phyloP scores from a whole-genome alignment of 1,140 invertebrate genomes.

The Potamilus streckersoni region DNA sequence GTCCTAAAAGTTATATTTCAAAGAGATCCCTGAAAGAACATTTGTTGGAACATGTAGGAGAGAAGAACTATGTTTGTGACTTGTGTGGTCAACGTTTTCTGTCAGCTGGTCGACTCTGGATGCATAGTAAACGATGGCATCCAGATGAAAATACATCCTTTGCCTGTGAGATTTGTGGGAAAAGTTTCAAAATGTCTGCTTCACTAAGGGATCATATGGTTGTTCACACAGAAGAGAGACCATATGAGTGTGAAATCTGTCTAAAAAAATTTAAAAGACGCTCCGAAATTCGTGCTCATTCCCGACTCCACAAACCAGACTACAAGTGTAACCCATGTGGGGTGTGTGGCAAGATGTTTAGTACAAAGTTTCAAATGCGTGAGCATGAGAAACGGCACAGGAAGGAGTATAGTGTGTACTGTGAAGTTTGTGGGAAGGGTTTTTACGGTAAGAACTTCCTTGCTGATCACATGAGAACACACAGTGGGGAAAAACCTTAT shows the following conservation, averaged over 20 bases:
- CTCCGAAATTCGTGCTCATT: too few relatives aligned
- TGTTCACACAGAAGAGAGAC: too few relatives aligned
- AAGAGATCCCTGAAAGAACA: conserved; percentile 19
- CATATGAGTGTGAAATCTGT: too few relatives aligned
- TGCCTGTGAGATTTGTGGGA: too few relatives aligned
- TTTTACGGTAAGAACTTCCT: conserved; percentile 23
- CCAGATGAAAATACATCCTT: too few relatives aligned
- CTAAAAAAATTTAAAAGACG: too few relatives aligned
- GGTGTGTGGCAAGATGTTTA: conserved; percentile 28
- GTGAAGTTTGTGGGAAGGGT: conserved; percentile 23
- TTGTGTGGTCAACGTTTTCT: conserved; percentile 73
- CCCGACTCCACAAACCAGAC: too few relatives aligned
- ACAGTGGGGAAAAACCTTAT: conserved; percentile 24
- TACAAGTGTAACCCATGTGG: conserved; percentile 15
- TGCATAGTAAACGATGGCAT: too few relatives aligned
- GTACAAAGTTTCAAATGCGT: conserved; percentile 8
- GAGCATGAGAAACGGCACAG: conserved; percentile 30
- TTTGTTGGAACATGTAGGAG: conserved; percentile 73
- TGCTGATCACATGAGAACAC: conserved; percentile 24
- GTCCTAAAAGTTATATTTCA: conserved; percentile 22
- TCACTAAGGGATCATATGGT: too few relatives aligned
- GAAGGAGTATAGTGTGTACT: conserved; percentile 25
- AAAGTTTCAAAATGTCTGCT: too few relatives aligned
- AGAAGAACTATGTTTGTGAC: conserved; percentile 89
- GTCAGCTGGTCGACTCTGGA: too few relatives aligned